Conservation (phyloP, 2,113 vertebrate species). For the Catharus fuscescens region DNA sequence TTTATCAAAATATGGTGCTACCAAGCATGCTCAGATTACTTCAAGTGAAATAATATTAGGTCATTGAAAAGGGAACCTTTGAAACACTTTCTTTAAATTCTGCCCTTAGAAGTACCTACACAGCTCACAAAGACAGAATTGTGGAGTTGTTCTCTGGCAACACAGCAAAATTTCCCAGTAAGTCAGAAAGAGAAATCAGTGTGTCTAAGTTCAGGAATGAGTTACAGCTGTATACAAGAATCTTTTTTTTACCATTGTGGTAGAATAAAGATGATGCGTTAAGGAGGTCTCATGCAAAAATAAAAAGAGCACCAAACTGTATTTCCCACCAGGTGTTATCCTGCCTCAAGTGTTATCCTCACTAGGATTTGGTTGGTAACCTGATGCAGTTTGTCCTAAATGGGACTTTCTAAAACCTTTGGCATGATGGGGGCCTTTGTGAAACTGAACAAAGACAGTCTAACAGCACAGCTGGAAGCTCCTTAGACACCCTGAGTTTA, state of each 20-base stretch:
- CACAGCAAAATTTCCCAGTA: not conserved
- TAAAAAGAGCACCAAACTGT: not conserved
- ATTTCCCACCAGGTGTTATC: not conserved
- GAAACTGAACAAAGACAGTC: not conserved
- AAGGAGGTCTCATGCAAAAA: not conserved
- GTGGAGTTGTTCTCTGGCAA: not conserved
- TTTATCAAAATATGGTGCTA: slow-evolving; percentile 51
- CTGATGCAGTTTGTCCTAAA: not conserved
- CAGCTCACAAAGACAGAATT: not conserved
- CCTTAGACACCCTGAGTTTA: not conserved
- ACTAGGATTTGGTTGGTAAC: not conserved
- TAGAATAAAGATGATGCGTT: not conserved
- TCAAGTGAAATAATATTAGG: slow-evolving; percentile 34
- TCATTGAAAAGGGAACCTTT: not conserved
- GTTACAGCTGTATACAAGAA: not conserved
- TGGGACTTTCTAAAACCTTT: not conserved
- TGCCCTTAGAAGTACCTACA: not conserved
- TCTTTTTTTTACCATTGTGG: not conserved
- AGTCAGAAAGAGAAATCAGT: not conserved
- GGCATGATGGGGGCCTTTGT: not conserved
- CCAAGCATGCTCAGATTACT: slow-evolving; percentile 12
- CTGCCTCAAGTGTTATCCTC: not conserved
- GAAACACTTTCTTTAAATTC: not conserved
- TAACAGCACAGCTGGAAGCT: not conserved
- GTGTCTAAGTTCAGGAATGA: not conserved